Evolutionary conservation across 2,113 vertebrate genomes (phyloP), one percentile per base, ranked within the genome.

Genomic region (Platycercus adscitus): DNA sequence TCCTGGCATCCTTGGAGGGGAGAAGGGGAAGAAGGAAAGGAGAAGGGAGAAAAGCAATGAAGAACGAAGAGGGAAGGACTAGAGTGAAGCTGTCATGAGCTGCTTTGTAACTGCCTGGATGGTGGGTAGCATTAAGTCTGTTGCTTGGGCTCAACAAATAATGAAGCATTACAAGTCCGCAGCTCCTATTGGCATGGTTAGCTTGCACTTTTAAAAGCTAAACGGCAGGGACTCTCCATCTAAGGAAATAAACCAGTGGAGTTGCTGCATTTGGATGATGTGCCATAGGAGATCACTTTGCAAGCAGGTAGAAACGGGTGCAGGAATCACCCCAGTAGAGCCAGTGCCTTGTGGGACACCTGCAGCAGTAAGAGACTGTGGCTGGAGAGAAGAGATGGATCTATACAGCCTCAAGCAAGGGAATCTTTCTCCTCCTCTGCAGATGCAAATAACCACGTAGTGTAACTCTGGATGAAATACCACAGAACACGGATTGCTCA

Each of bases 151-250:
- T 63, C 61, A 33, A 1, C 7, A 41, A 78, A 86, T 16, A 29
- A 37, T 10, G 29, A 58, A 68, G 23, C 17, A 7, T 72, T 47
- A 26, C 41, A 29, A 39, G 28, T 12, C 29, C 20, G 47, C 66
- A 72, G 82, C 56, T 80, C 3, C 0, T 13, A 16, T 15, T 50
- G 28, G 66, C 66, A 1, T 0, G 29, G 68, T 10, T 28, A 52
- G 60, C 11, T 18, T 1, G 63, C 4, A 2, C 8, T 60, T 66
- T 4, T 12, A 1, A 26, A 28, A 88, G 75, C 53, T 50, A 31
- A 72, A 53, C 2, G n/a, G 81, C 52, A 68, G 56, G 25, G 65
- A 76, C 10, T 3, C 17, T 72, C 21, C 53, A 3, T 7, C 39
- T 6, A 2, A 73, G 68, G 64, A 43, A 9, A 43, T 1, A 23